These are phyloP conservation scores for Istiophorus platypterus DNA, from an alignment of 2,113 vertebrate genomes.

Conservation along the genomic window DNA sequence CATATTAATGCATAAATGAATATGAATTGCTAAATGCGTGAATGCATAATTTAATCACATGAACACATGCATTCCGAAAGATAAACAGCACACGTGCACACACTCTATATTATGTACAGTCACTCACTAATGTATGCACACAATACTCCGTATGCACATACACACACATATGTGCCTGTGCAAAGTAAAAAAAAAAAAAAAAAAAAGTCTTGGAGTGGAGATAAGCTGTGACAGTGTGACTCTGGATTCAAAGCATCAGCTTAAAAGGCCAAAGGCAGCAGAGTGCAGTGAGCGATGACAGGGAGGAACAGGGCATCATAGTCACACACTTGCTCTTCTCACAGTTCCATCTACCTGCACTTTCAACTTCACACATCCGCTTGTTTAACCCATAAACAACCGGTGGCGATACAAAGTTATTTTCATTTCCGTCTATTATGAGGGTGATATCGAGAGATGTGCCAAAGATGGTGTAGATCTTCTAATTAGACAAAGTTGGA, in stretches of 20 bases:
- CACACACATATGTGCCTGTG: slow-evolving; percentile 10
- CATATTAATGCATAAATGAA: slow-evolving; percentile 25
- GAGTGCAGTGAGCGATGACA: slow-evolving; percentile 5
- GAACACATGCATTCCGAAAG: slow-evolving; percentile 17
- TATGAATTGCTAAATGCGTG: slow-evolving; percentile 8
- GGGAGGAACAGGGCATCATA: slow-evolving; percentile 14
- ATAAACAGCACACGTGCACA: neutral
- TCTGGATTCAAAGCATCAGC: slow-evolving; percentile 46
- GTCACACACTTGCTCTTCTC: slow-evolving; percentile 15
- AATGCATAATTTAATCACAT: slow-evolving; percentile 13
- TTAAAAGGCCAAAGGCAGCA: slow-evolving; percentile 43
- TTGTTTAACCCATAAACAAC: slow-evolving; percentile 29
- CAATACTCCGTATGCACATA: neutral
- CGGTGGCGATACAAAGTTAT: neutral
- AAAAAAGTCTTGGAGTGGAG: slow-evolving; percentile 45
- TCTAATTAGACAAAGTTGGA: neutral
- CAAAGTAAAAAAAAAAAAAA: no score
- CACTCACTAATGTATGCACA: slow-evolving; percentile 14
- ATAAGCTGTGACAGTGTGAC: slow-evolving; percentile 34
- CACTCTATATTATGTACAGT: neutral
- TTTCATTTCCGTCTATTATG: slow-evolving; percentile 1
- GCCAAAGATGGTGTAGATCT: neutral
- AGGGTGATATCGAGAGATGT: neutral
- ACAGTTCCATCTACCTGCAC: slow-evolving; percentile 15
- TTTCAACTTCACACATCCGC: slow-evolving; percentile 12